phyloP scores from a whole-genome alignment of 2,113 vertebrate species.

The Ageneiosus marmoratus region DNA sequence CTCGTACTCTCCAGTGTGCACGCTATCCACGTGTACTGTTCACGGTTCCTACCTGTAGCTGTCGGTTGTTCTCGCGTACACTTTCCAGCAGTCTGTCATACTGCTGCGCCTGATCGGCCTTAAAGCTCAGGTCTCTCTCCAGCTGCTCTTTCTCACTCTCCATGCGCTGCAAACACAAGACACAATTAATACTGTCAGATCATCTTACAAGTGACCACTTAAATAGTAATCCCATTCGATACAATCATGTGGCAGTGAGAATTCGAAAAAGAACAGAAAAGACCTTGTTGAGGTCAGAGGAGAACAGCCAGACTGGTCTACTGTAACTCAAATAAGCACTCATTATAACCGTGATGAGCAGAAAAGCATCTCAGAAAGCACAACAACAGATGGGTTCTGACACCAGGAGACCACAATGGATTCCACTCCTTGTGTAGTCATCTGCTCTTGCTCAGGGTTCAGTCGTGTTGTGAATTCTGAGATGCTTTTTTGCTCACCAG shows the following conservation, averaged over 20 bases:
- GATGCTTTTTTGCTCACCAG: background rate
- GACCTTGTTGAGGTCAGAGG: background rate
- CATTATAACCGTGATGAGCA: background rate
- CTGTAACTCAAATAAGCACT: background rate
- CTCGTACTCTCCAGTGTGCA: background rate
- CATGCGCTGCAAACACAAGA: slow-evolving; percentile 67
- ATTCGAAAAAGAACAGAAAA: background rate
- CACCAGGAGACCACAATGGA: background rate
- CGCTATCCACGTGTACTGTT: background rate
- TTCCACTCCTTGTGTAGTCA: background rate
- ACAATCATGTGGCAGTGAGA: background rate
- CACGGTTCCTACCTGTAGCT: slow-evolving; percentile 81
- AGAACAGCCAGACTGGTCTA: background rate
- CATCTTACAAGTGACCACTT: too few species aligned
- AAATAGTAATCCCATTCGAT: background rate
- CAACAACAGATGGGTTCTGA: background rate
- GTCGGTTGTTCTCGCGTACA: slow-evolving; percentile 85
- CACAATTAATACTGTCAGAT: background rate
- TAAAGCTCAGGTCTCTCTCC: slow-evolving; percentile 88
- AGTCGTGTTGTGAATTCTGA: background rate
- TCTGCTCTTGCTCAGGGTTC: background rate
- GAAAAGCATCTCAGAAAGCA: background rate
- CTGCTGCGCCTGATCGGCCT: slow-evolving; percentile 83
- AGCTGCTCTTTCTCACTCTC: slow-evolving; percentile 83
- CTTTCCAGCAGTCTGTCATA: slow-evolving; percentile 85